Base-by-base conservation (phyloP, 2,888 invertebrate species). In the Cataglyphis cursor region DNA sequence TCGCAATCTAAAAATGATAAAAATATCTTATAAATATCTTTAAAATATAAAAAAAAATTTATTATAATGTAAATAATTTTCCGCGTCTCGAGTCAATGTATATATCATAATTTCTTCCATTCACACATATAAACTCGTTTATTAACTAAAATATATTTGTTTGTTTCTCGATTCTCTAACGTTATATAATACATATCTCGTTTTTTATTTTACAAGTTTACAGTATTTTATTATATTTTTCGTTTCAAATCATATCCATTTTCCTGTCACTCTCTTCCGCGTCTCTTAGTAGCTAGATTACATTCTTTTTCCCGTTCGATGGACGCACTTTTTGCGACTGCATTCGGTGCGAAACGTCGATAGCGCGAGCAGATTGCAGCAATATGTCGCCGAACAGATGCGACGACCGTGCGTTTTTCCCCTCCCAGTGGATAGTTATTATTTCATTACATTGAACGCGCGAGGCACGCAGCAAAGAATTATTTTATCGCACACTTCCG, bases 401-500 rank as follows among this genome's bases (percentile, higher is more conserved):
- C 28, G 54, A 68, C 24, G 21, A 2, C 35, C 44, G n/a, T 31
- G 10, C 44, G 51, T 24, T 82, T 78, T 78, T 66, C 44, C n/a
- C 6, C 48, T 48, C 66, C 44, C 65, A 54, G 65, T 65, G 83
- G 74, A 61, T 70, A 87, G 87, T 89, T 89, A 91, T 92, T 91
- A 93, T 91, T 91, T 91, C 90, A 88, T 92, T 93, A 93, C 92
- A 92, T 88, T 90, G 89, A 85, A 88, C 64, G n/a, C 35, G 82
- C 61, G 35, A 61, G 88, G 84, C 89, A 78, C 73, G 80, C 83
- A 84, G 88, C 88, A 92, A 93, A 93, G 91, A 90, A 91, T 91
- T 89, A 91, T 90, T 93, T 92, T 90, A 91, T 93, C 92, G 89
- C 87, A 88, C 87, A 84, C 89, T 93, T 92, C 88, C 91, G 89